A percentile compares a stretch with the other conserved stretches of the same genome.
phyloP scores from a whole-genome alignment of 1,140 invertebrate species.

The Papilio dardanus region DNA sequence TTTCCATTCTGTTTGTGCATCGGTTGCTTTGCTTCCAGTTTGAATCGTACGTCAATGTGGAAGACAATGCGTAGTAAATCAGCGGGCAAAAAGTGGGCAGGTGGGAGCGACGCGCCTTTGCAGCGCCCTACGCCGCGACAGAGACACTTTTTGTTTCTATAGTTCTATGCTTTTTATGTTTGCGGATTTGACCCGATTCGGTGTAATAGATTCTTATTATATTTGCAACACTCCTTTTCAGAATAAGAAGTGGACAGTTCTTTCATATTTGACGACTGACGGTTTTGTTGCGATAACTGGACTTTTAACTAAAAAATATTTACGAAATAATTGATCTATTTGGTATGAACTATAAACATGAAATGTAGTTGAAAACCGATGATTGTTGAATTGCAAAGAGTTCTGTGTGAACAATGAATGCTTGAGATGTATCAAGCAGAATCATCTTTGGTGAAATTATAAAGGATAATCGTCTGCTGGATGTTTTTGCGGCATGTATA shows the following conservation, averaged over 20 bases:
- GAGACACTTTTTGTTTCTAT: neutral
- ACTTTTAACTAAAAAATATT: too few relatives aligned
- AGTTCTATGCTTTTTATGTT: conserved; percentile 20
- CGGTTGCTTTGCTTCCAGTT: neutral
- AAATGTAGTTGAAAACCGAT: too few relatives aligned
- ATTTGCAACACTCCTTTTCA: neutral
- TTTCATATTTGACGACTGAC: too few relatives aligned
- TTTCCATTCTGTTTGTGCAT: neutral
- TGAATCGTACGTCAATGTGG: conserved; percentile 8
- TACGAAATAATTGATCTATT: neutral
- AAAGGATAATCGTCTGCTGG: conserved; percentile 7
- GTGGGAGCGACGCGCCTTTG: conserved; percentile 4
- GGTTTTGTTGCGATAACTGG: too few relatives aligned
- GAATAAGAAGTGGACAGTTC: too few relatives aligned
- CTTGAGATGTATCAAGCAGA: neutral
- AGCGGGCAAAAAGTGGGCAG: conserved; percentile 37
- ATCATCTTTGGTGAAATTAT: neutral
- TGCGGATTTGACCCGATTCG: neutral
- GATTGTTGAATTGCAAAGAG: neutral
- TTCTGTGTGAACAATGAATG: neutral
- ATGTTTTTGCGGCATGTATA: conserved; percentile 27
- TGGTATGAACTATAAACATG: neutral
- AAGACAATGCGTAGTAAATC: conserved; percentile 58
- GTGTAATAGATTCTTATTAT: neutral
- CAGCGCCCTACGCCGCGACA: neutral